Evolutionary conservation across 2,888 invertebrate genomes (phyloP).

Genomic region (Leucophenga montana): DNA sequence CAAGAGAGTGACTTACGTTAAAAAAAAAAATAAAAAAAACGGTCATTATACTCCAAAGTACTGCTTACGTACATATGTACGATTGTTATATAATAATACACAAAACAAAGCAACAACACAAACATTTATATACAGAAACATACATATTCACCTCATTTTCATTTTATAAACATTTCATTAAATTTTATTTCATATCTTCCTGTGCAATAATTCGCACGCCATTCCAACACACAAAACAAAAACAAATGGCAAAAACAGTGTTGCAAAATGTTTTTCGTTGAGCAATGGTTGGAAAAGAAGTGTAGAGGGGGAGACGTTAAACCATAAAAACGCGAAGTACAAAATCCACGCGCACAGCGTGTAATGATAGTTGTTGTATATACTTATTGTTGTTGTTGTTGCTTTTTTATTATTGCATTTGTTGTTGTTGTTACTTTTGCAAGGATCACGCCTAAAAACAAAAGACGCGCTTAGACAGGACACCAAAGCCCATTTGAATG

Average conservation of each 20-base stretch:
- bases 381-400: conserved; percentile 16
- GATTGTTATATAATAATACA: conserved; percentile 17
- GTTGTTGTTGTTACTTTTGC: conserved; percentile 30
- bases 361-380: conserved; percentile 11
- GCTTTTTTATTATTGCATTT: conserved; percentile 1
- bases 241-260: neutral
- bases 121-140: conserved; percentile 7
- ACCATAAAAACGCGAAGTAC: neutral
- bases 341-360: conserved; percentile 15
- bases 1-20: no score
- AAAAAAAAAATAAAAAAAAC: neutral
- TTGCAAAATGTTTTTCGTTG: neutral
- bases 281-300: neutral
- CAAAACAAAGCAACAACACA: conserved; percentile 1
- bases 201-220: conserved; percentile 66
- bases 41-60: conserved; percentile 25
- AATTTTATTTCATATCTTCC: conserved; percentile 67
- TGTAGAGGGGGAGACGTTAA: neutral
- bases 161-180: conserved; percentile 66
- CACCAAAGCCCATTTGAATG: conserved; percentile 28
- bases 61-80: no score
- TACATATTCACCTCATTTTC: conserved; percentile 52
- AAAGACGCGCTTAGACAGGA: conserved; percentile 41
- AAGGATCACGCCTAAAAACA: conserved; percentile 50
- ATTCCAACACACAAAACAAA: conserved; percentile 54